Evolutionary conservation across 2,888 invertebrate genomes (phyloP), one percentile per base, ranked within the genome.

Genomic region (Meghimatium bilineatum): DNA sequence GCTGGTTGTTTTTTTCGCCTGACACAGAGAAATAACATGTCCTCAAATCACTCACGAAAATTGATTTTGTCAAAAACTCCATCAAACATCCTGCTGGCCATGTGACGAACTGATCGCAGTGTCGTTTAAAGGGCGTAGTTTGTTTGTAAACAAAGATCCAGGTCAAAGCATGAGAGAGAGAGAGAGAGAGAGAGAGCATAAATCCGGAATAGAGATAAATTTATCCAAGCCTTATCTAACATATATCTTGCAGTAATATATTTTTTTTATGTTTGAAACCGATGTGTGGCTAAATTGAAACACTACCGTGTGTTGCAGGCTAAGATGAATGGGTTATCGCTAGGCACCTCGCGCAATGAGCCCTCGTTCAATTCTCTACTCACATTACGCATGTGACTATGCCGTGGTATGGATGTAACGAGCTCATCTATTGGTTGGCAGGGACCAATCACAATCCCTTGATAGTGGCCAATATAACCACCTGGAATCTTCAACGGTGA

Each of bases 101-200:
- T 12, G 72, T 29, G 44, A 6, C 44, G n/a, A 29, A 6, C 63
- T 10, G 6, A 10, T 56, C 66, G 66, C 77, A 17, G 26, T 23
- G 77, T 44, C 60, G 66, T n/a, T 34, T 66, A 63, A 66, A n/a
- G 49, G 74, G 66, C 77, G 77, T 66, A 6, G 76, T 44, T 74
- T 80, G 79, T 80, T 80, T 80, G 79, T 80, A 80, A 80, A 80
- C 79, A 80, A 80, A 69, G 23, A 14, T 44, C 26, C n/a, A 26
- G 56, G 77, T 26, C n/a, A 63, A 56, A 10, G 36, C 75, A n/a
- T 74, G 36, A 26, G 6, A 32, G 29, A 29, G 5, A 14, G 63
- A 29, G 63, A 14, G n/a, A 29, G 6, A 63, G 5, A 6, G 29
- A 3, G 29, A 29, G 3, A 56, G 56, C 14, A 20, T 23, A 56